Conservation (phyloP, 2,113 vertebrate genomes). For the Megaptera novaeangliae region DNA sequence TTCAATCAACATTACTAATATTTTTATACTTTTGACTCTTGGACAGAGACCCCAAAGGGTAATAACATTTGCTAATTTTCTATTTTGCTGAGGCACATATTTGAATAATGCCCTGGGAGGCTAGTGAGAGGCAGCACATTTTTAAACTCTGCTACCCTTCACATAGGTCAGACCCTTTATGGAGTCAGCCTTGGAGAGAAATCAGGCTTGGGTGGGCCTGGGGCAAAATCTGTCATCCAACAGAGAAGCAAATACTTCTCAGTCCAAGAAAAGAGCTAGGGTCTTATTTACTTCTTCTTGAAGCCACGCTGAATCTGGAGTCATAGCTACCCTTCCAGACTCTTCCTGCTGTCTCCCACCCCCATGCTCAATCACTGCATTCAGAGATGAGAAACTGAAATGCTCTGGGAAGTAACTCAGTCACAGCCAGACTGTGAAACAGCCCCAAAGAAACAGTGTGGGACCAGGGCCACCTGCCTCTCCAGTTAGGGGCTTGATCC, state of each 20-base stretch:
- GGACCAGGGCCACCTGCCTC: background rate
- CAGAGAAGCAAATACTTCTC: background rate
- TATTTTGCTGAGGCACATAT: background rate
- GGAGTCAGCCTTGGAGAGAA: background rate
- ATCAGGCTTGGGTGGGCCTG: background rate
- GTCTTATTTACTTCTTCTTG: background rate
- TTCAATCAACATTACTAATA: background rate
- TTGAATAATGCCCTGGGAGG: background rate
- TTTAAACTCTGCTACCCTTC: background rate
- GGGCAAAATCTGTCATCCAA: background rate
- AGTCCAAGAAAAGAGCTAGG: background rate
- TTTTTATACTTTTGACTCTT: slow-evolving; percentile 34
- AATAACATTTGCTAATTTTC: background rate
- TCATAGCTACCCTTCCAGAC: background rate
- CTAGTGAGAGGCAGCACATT: background rate
- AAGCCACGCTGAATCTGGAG: background rate
- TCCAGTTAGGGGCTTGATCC: background rate
- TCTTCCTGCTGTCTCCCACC: background rate
- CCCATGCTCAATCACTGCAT: background rate
- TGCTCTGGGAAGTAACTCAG: slow-evolving; percentile 35
- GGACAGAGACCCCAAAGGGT: background rate
- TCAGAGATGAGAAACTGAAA: slow-evolving; percentile 11
- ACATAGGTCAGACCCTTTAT: background rate
- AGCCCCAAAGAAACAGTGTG: background rate
- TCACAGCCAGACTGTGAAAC: slow-evolving; percentile 18